Conservation (phyloP, 2,888 invertebrate genomes). For the Tipula lateralis region DNA sequence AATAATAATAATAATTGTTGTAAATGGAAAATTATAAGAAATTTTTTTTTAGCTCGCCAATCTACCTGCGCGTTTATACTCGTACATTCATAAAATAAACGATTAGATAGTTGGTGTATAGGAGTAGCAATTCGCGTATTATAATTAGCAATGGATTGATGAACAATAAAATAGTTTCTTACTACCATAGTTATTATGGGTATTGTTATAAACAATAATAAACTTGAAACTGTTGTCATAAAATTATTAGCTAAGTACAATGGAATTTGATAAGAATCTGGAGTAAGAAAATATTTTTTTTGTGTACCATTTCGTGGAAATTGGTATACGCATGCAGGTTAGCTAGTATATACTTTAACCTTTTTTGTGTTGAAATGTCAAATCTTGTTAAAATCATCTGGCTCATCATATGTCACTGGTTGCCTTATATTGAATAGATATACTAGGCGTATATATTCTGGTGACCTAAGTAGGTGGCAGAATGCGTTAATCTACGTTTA, state of each 20-base stretch:
- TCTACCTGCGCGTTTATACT: neutral
- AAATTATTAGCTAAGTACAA: neutral
- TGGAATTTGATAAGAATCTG: neutral
- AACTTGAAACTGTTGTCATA: slow-evolving; percentile 11
- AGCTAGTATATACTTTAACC: too few relatives aligned
- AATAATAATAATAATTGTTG: neutral
- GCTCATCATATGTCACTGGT: too few relatives aligned
- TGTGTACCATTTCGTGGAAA: neutral
- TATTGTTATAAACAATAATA: neutral
- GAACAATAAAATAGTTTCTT: neutral
- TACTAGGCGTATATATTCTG: too few relatives aligned
- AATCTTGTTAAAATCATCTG: too few relatives aligned
- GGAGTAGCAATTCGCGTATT: neutral
- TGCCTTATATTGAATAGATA: too few relatives aligned
- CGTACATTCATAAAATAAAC: too few relatives aligned
- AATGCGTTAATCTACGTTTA: too few relatives aligned
- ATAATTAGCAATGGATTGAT: slow-evolving; percentile 24
- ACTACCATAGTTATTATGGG: neutral
- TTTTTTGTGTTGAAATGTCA: too few relatives aligned
- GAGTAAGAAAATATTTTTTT: neutral
- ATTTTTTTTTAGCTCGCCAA: neutral
- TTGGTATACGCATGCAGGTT: neutral
- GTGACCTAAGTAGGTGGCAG: too few relatives aligned
- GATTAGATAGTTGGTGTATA: neutral
- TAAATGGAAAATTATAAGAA: slow-evolving; percentile 1